Base-by-base conservation (phyloP, 2,113 vertebrate genomes). In the Cynoglossus semilaevis region DNA sequence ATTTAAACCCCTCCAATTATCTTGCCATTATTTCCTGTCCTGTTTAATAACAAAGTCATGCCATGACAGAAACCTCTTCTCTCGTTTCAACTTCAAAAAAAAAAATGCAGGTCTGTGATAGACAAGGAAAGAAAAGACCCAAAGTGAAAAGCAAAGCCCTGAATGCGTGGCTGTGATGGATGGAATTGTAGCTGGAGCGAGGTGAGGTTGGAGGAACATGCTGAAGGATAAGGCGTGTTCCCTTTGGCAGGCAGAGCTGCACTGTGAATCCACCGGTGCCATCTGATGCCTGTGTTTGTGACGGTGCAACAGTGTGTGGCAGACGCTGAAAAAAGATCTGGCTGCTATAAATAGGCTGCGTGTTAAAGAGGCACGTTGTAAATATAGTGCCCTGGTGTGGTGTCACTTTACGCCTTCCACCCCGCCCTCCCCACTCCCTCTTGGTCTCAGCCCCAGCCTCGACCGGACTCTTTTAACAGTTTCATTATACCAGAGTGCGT, bases 401-500 rank as follows among this genome's bases (percentile, higher is more conserved):
- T 88, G 85, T 88, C 80, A 84, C 82, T 82, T 89, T 87, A 86
- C 86, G 60, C 74, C 66, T 59, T 42, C 41, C 59, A 18, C 63
- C 45, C 44, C 52, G 52, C 47, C 45, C 38, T 8, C 48, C 58
- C 71, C 42, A 41, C 67, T 51, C 36, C 34, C 59, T 70, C 61
- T 57, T 51, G 44, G 53, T 67, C 72, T 72, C 69, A 43, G 74
- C 62, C 76, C 76, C 74, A 69, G 65, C 67, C 52, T 77, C 63
- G 5, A 74, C 75, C 46, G 75, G 82, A 81, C 82, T 86, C 74
- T 68, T 79, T 86, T 87, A 88, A 86, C 85, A 70, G 80, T 70
- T 85, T 87, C 86, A 88, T 88, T 88, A 76, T 86, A 76, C 80
- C 77, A 42, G 72, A 84, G 80, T 89, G 85, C 85, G 86, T 88